These are phyloP conservation scores for Platycnemis pennipes DNA, from an alignment of 2,888 invertebrate genomes.

Conservation along the genomic window DNA sequence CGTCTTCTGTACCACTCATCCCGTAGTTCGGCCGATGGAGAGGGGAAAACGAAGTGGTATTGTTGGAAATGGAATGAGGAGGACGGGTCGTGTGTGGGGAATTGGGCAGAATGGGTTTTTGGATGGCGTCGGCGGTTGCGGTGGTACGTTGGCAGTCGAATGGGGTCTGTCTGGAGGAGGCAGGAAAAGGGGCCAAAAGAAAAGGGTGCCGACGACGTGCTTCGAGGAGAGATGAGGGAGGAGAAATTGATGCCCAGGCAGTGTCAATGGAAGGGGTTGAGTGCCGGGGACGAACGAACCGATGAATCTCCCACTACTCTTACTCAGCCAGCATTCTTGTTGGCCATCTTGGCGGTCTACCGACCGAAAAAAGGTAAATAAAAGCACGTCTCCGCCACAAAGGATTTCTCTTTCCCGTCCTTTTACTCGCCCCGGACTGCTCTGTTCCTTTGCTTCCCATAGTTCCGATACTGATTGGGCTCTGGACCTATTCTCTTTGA, in stretches of 20 bases:
- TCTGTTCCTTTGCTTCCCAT: no score
- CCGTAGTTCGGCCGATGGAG: background rate
- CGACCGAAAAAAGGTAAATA: background rate
- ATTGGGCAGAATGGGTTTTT: background rate
- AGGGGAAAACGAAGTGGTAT: background rate
- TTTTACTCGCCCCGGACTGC: background rate
- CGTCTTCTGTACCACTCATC: background rate
- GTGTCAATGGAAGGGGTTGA: background rate
- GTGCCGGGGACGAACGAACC: background rate
- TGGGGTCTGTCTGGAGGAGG: background rate
- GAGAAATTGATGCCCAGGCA: background rate
- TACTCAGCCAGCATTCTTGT: background rate
- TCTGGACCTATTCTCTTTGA: background rate
- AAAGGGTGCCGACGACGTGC: background rate
- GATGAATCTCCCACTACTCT: background rate
- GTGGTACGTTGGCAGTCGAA: conserved; percentile 11
- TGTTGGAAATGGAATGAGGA: background rate
- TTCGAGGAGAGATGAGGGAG: background rate
- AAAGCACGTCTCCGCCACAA: background rate
- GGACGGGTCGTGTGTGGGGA: background rate
- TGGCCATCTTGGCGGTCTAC: background rate
- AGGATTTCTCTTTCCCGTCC: background rate
- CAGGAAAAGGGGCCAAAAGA: background rate
- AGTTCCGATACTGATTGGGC: background rate
- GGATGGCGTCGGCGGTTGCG: background rate